These are phyloP conservation scores for Oryctolagus cuniculus DNA, from an alignment of 2,113 vertebrate species.

Conservation along the genomic window DNA sequence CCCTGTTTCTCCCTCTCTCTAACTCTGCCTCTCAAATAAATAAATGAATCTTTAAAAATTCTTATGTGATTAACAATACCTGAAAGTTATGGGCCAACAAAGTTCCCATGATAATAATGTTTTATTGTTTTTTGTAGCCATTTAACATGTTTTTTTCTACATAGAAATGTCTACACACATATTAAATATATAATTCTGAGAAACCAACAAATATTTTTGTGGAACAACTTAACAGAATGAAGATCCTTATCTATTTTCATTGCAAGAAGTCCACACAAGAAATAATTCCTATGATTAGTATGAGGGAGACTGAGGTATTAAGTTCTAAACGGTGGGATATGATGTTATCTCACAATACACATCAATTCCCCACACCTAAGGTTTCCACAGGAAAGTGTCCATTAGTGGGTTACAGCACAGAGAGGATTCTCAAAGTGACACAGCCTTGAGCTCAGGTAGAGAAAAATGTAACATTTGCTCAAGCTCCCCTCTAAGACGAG, in stretches of 20 bases:
- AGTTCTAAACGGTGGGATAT: background rate
- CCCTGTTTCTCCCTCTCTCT: no score
- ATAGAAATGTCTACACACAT: background rate
- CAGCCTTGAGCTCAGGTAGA: background rate
- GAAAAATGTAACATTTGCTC: background rate
- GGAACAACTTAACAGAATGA: background rate
- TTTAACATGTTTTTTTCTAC: background rate
- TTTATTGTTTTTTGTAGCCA: background rate
- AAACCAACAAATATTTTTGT: background rate
- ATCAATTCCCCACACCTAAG: background rate
- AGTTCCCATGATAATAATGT: background rate
- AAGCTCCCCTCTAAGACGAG: background rate
- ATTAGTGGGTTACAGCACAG: background rate
- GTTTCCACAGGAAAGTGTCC: background rate
- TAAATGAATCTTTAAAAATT: no score
- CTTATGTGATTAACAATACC: background rate
- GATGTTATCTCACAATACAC: background rate
- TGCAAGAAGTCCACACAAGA: background rate
- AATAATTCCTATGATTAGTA: background rate
- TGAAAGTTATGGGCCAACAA: background rate
- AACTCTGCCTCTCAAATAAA: no score
- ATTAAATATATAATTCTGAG: background rate
- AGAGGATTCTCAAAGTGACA: background rate
- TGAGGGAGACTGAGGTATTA: background rate
- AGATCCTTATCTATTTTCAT: background rate